phyloP scores from a whole-genome alignment of 2,797 vertebrate genomes.

The Odontamblyopus lacepedii region DNA sequence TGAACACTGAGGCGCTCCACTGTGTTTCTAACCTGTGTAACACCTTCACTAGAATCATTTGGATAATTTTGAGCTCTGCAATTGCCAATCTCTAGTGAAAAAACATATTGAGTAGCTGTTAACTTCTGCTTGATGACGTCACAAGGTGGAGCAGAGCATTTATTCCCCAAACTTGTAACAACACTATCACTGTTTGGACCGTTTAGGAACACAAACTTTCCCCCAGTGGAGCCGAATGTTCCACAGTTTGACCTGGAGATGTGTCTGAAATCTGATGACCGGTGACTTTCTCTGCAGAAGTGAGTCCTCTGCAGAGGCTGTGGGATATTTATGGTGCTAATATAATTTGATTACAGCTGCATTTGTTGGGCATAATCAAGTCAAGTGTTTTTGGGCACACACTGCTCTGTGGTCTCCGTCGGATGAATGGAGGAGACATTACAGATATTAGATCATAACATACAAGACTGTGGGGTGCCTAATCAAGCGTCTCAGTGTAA shows the following conservation, averaged over 20 bases:
- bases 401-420: neutral
- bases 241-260: neutral
- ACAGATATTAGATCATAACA: neutral
- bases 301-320: constrained; percentile 14
- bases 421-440: neutral
- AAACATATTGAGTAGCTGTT: too few species aligned
- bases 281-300: constrained; percentile 10
- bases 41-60: too few species aligned
- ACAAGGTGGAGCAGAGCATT: too few species aligned
- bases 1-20: too few species aligned
- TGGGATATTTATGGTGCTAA: constrained; percentile 22
- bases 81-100: too few species aligned
- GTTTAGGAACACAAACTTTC: neutral
- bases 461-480: neutral
- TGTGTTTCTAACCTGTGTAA: too few species aligned
- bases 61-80: too few species aligned
- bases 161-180: too few species aligned
- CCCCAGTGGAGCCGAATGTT: neutral
- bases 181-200: too few species aligned
- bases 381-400: constrained; percentile 6
- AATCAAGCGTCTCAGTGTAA: neutral
- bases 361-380: constrained; percentile 29
- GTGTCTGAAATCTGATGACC: constrained; percentile 18
- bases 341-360: constrained; percentile 4
- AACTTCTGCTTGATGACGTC: too few species aligned